Percentiles rank a stretch among this genome's conserved stretches.
Evolutionary conservation across 2,113 vertebrate species (phyloP).

Genomic region (Cnemophilus loriae): DNA sequence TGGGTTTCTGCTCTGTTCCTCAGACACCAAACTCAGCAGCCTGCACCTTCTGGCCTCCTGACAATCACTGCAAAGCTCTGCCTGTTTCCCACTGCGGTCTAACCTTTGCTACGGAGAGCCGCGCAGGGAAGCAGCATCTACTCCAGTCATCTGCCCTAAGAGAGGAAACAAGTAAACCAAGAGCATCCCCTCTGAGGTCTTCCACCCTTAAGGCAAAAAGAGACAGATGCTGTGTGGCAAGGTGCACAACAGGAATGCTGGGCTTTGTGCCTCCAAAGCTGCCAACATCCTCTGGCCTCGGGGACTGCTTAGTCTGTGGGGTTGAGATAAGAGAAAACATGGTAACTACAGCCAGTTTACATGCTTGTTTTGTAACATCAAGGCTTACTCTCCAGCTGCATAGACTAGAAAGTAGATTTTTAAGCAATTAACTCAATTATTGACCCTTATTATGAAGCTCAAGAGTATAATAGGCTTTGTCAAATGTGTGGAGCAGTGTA

Average conservation of each 20-base stretch:
- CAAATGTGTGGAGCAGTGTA: rapidly evolving
- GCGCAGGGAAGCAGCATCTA: rapidly evolving
- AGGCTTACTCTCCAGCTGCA: not conserved
- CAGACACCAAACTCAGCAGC: not conserved
- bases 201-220: not conserved
- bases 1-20: not conserved
- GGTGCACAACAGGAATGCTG: rapidly evolving
- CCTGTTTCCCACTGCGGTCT: not conserved
- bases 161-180: not conserved
- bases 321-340: not conserved
- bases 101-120: not conserved
- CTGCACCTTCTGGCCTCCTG: not conserved
- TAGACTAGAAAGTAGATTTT: not conserved
- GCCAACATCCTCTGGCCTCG: not conserved
- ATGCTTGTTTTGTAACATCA: not conserved
- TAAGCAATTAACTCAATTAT: not conserved
- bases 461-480: not conserved
- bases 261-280: not conserved
- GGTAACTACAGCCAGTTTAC: not conserved
- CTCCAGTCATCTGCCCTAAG: not conserved
- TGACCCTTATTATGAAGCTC: not conserved
- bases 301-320: not conserved
- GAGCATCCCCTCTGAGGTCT: not conserved
- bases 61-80: not conserved
- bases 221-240: not conserved